These are phyloP conservation scores for Platichthys stellatus DNA, from an alignment of 2,113 vertebrate species.

Conservation along the genomic window DNA sequence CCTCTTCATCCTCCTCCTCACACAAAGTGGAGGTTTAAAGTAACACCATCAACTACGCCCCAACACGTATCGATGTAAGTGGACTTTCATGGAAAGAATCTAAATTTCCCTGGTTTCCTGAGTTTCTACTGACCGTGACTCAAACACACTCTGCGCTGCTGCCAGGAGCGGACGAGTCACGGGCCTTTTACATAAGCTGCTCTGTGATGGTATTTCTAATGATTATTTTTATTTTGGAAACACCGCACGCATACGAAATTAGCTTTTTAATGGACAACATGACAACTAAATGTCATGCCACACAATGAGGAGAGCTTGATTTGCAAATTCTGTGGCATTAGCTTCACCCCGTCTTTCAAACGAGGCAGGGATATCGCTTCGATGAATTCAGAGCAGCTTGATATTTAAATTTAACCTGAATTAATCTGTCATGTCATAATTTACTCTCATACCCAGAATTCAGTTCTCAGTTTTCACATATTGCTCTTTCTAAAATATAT, in stretches of 20 bases:
- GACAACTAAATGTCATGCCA: conserved; percentile 38
- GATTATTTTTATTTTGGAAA: conserved; percentile 6
- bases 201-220: conserved; percentile 15
- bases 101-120: neutral
- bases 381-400: neutral
- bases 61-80: conserved; percentile 30
- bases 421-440: neutral
- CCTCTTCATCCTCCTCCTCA: conserved; percentile 14
- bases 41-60: conserved; percentile 25
- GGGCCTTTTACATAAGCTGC: conserved; percentile 33
- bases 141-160: conserved; percentile 19
- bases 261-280: conserved; percentile 20
- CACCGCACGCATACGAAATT: conserved; percentile 24
- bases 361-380: neutral
- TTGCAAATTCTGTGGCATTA: conserved; percentile 2
- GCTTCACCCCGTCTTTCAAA: neutral
- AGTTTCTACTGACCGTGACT: conserved; percentile 37
- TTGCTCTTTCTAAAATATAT: too few relatives aligned
- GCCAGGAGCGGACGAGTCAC: conserved; percentile 34
- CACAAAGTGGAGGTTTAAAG: conserved; percentile 9
- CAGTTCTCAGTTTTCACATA: too few relatives aligned
- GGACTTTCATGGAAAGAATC: neutral
- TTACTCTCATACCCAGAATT: neutral
- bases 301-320: conserved; percentile 14
- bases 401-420: neutral